Evolutionary conservation across 2,888 invertebrate genomes (phyloP).

Genomic region (Falcaria lacertinaria): DNA sequence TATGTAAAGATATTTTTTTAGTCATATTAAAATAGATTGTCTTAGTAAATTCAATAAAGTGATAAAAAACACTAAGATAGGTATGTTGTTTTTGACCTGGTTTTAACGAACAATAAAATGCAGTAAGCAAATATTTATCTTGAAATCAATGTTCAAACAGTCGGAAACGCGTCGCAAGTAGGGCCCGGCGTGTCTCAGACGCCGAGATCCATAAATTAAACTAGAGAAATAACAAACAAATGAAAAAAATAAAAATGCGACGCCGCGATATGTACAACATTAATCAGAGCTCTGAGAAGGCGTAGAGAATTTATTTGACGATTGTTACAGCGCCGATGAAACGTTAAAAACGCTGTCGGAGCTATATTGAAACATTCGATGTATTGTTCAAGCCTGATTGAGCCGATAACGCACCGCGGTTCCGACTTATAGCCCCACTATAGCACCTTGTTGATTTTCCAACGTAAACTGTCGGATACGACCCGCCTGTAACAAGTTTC

Average conservation of each 20-base stretch:
- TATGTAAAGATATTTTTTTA: too few species aligned
- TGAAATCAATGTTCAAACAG: slow-evolving; percentile 15
- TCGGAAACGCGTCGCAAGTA: slow-evolving; percentile 31
- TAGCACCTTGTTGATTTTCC: slow-evolving; percentile 75
- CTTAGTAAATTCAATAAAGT: too few species aligned
- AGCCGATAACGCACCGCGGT: slow-evolving; percentile 70
- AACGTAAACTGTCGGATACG: slow-evolving; percentile 71
- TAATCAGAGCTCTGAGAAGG: slow-evolving; percentile 77
- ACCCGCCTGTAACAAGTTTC: slow-evolving; percentile 69
- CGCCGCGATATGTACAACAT: slow-evolving; percentile 70
- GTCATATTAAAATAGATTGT: too few species aligned
- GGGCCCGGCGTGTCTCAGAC: slow-evolving; percentile 31
- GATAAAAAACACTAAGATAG: too few species aligned
- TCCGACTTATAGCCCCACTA: slow-evolving; percentile 50
- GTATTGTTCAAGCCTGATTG: slow-evolving; percentile 73
- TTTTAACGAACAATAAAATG: too few species aligned
- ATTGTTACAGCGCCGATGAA: slow-evolving; percentile 77
- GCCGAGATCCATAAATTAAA: slow-evolving; percentile 65
- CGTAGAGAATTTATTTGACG: slow-evolving; percentile 79
- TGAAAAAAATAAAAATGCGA: slow-evolving; percentile 69
- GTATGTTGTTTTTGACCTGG: too few species aligned
- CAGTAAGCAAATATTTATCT: too few species aligned
- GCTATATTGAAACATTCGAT: slow-evolving; percentile 76
- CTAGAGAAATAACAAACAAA: slow-evolving; percentile 63
- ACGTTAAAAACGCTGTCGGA: slow-evolving; percentile 77